Conservation (phyloP, 35 echinoderm and acorn worm genomes). For the Heliocidaris erythrogramma region DNA sequence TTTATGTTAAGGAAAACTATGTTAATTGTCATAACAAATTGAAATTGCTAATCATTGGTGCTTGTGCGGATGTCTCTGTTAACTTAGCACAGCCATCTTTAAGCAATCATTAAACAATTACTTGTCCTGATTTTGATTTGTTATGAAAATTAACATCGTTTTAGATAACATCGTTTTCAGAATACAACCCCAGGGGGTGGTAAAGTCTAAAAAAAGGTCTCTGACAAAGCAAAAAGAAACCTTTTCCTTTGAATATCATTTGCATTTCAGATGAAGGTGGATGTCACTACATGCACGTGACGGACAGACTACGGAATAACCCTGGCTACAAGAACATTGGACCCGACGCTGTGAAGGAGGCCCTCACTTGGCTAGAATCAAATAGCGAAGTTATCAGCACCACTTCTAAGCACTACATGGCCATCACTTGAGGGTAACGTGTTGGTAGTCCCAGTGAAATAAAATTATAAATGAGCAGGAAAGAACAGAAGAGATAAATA, state of each 20-base stretch:
- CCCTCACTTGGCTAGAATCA: conserved; percentile 55
- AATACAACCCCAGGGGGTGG: no score
- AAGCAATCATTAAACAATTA: no score
- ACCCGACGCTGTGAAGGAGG: conserved; percentile 26
- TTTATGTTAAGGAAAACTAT: no score
- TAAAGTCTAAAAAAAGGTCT: background rate
- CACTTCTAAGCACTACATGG: conserved; percentile 63
- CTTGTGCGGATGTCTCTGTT: no score
- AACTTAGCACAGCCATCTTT: no score
- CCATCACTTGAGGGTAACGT: conserved; percentile 31
- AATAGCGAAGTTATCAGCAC: conserved; percentile 65
- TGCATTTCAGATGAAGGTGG: conserved; percentile 56
- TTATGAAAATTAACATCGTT: no score
- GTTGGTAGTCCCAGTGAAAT: background rate
- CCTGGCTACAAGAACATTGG: conserved; percentile 39
- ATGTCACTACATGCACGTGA: conserved; percentile 61
- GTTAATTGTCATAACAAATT: no score
- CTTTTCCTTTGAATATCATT: background rate
- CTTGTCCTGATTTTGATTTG: no score
- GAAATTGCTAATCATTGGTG: no score
- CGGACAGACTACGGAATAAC: conserved; percentile 48
- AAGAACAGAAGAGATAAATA: background rate
- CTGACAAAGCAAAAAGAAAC: no score
- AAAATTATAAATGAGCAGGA: background rate
- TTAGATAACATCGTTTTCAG: no score